phyloP scores from a whole-genome alignment of 2,113 vertebrate genomes.

The Columba janthina region DNA sequence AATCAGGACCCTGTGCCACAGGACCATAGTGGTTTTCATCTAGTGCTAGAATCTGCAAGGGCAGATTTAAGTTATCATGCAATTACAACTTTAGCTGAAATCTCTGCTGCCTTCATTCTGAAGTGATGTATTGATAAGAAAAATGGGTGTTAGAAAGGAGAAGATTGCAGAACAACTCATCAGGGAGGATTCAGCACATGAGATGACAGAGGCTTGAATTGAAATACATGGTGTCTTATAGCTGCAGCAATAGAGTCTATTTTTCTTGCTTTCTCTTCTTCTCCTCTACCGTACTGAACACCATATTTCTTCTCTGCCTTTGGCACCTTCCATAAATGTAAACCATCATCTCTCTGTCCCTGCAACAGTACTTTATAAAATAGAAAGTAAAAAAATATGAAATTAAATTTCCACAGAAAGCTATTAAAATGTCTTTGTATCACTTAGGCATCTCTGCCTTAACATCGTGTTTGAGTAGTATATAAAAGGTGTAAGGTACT shows the following conservation, averaged over 20 bases:
- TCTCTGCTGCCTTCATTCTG: conserved; percentile 1
- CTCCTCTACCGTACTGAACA: background rate
- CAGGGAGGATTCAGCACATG: conserved; percentile 29
- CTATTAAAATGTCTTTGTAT: background rate
- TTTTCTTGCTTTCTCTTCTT: conserved; percentile 42
- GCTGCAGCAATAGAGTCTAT: background rate
- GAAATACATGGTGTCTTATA: conserved; percentile 43
- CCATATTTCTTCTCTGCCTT: conserved; percentile 26
- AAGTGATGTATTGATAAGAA: conserved; percentile 4
- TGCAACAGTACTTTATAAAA: background rate
- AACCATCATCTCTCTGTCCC: conserved; percentile 1
- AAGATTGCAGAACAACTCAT: conserved; percentile 41
- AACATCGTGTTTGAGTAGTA: background rate
- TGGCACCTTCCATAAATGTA: conserved; percentile 12
- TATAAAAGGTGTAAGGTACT: background rate
- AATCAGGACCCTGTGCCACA: background rate
- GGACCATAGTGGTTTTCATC: background rate
- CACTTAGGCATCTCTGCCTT: background rate
- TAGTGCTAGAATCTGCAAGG: background rate
- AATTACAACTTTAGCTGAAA: conserved; percentile 7
- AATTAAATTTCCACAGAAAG: conserved; percentile 14
- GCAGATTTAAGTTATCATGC: background rate
- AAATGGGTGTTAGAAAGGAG: conserved; percentile 1
- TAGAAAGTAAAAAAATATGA: conserved; percentile 14
- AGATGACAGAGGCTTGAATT: background rate